phyloP scores from a whole-genome alignment of 2,113 vertebrate species.

The Prunella fulvescens region DNA sequence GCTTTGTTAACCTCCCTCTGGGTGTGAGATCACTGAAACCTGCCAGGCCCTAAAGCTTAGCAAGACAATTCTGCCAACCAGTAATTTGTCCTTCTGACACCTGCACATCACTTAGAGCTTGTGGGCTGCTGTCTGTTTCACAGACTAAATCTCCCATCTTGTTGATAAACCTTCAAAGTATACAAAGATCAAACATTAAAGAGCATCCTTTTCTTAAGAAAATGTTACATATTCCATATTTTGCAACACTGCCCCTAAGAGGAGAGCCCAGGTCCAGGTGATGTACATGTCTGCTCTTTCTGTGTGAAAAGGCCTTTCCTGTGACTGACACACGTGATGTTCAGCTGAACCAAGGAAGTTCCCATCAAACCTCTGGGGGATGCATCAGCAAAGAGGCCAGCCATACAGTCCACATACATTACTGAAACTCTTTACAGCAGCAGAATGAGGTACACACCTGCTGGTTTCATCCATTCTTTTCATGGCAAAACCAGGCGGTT shows the following conservation, averaged over 20 bases:
- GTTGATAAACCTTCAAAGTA: not conserved
- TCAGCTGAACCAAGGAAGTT: not conserved
- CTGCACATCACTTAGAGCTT: not conserved
- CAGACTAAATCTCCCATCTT: not conserved
- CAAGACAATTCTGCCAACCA: not conserved
- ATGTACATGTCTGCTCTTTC: not conserved
- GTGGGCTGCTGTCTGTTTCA: not conserved
- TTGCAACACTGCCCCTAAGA: not conserved
- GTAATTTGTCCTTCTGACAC: not conserved
- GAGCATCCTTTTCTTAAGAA: not conserved
- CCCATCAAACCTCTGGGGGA: not conserved
- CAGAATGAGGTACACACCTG: not conserved
- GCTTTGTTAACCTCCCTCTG: not conserved
- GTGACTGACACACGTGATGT: rapidly evolving
- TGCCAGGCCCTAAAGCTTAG: not conserved
- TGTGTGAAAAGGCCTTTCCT: not conserved
- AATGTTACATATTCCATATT: not conserved
- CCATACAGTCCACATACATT: not conserved
- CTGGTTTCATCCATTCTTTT: not conserved
- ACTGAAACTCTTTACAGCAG: not conserved
- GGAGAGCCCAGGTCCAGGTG: not conserved
- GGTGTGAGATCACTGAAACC: not conserved
- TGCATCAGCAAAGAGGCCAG: not conserved
- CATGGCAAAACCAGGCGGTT: not conserved
- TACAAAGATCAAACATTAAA: not conserved